Conservation (phyloP, 2,113 vertebrate species). For the Nycticryphes semicollaris region DNA sequence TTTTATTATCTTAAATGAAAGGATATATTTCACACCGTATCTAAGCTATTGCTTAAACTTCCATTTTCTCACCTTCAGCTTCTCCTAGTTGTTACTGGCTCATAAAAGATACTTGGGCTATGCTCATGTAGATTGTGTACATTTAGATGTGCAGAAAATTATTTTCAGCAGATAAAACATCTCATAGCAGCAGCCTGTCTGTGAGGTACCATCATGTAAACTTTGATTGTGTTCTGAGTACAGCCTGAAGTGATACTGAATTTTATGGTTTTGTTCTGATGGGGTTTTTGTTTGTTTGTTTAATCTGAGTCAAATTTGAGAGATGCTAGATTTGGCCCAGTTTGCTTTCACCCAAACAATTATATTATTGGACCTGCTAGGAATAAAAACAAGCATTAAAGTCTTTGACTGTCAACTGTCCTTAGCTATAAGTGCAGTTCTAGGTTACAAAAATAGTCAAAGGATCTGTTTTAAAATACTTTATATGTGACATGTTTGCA, state of each 20-base stretch:
- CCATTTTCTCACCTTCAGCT: neutral
- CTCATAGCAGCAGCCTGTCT: neutral
- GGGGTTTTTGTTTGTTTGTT: neutral
- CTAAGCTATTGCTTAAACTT: neutral
- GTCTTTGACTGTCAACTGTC: neutral
- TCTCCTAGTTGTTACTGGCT: neutral
- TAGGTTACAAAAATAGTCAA: neutral
- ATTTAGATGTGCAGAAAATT: neutral
- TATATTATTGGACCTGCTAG: neutral
- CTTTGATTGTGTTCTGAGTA: neutral
- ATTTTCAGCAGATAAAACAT: neutral
- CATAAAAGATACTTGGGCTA: neutral
- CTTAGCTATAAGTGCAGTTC: neutral
- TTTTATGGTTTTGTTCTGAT: neutral
- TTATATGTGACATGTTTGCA: neutral
- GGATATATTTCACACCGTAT: neutral
- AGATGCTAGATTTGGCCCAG: neutral
- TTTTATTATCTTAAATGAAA: constrained; percentile 1
- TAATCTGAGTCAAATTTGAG: neutral
- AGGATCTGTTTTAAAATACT: neutral
- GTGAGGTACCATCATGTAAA: neutral
- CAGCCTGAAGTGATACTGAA: neutral
- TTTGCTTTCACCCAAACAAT: neutral
- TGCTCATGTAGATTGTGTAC: neutral
- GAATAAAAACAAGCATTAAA: neutral